Base-by-base conservation (phyloP, 53 echinoderm and acorn worm species). In the Stichopus horrens region DNA sequence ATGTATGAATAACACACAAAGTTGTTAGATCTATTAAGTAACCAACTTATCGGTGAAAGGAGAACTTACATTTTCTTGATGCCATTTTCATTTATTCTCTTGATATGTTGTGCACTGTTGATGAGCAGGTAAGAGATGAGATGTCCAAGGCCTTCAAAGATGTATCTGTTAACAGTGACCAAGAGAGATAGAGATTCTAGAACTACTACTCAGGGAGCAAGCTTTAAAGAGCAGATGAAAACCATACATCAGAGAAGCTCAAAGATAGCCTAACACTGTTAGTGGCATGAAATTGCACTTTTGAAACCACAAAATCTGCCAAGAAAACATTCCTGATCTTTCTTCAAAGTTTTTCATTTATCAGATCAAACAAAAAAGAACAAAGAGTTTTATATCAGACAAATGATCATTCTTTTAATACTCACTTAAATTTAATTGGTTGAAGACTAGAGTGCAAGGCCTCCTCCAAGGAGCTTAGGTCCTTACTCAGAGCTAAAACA, bases 61-160 rank as follows among this genome's bases (percentile, higher is more conserved):
- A 18, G 18, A 71, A 92, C 96, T 94, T 90, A 97, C 98, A 97
- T 97, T 89, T 97, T 97, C 92, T 97, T 97, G 94, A 97, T 97
- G 54, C 98, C 98, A 82, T 97, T 95, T 54, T 97, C 98, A 89
- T 97, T 97, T 57, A 97, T 97, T 63, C 98, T 95, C 98, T 97
- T 97, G 92, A 97, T 90, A 79, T 97, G 96, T 93, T 97, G 98
- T 54, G 98, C 90, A 84, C 98, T 95, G 88, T 97, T 97, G 89
- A 97, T 95, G 53, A 97, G 93, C 73, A 97, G 94, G 83, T 89
- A 97, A 16, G 95, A 94, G 22, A 97, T 93, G 5, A 97, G 95
- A 86, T 97, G 98, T 83, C 98, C 98, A 5, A 97, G 81, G 7
- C 98, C 98, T 88, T 97, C 98, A 93, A 97, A 95, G 21, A 97